A percentile compares a stretch with the other conserved stretches of the same genome.
Conservation (phyloP, 2,113 vertebrate genomes). For the Enhydra lutris region DNA sequence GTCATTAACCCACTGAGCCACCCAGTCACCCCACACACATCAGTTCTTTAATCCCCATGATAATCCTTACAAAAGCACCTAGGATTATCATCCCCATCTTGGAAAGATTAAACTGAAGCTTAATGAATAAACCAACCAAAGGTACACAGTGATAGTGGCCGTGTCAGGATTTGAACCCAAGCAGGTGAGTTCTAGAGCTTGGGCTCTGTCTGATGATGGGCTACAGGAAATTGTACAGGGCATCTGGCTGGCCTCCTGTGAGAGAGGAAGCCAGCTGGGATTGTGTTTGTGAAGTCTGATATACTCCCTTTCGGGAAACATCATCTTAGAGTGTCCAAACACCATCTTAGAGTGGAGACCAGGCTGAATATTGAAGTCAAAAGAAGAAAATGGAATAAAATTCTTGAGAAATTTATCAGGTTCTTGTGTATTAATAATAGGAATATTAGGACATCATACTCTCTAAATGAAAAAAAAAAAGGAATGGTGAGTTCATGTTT, state of each 20-base stretch:
- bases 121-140: background rate
- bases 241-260: background rate
- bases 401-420: background rate
- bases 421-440: background rate
- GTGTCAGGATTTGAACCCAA: background rate
- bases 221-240: background rate
- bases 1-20: no score
- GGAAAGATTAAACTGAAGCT: background rate
- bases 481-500: background rate
- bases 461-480: background rate
- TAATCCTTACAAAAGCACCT: background rate
- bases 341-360: background rate
- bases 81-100: background rate
- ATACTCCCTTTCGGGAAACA: background rate
- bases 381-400: background rate
- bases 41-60: background rate
- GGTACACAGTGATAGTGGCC: no score
- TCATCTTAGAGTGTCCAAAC: background rate
- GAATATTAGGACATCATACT: background rate
- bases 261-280: background rate
- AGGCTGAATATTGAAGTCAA: background rate
- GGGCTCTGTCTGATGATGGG: background rate
- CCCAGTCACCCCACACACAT: no score
- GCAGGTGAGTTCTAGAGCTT: background rate
- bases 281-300: background rate